Conservation (phyloP, 2,888 invertebrate genomes). For the Zaprionus obscuricornis region DNA sequence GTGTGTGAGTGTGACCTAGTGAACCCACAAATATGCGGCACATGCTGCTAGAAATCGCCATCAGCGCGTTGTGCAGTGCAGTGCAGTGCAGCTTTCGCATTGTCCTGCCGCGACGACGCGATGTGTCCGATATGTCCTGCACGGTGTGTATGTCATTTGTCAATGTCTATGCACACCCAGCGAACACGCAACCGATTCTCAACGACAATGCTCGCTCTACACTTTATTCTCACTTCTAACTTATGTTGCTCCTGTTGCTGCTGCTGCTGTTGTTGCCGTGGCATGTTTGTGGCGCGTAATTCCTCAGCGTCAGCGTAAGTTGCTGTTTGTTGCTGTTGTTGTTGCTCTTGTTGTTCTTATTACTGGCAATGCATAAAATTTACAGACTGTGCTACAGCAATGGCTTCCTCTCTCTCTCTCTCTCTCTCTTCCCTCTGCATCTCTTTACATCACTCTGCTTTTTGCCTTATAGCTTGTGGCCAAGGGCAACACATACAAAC, state of each 20-base stretch:
- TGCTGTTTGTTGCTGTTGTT: slow-evolving; percentile 5
- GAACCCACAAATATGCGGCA: slow-evolving; percentile 58
- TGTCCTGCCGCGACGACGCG: slow-evolving; percentile 40
- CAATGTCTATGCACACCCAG: slow-evolving; percentile 62
- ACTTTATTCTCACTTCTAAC: not conserved
- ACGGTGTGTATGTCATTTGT: slow-evolving; percentile 67
- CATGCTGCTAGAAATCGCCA: slow-evolving; percentile 45
- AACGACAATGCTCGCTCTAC: no score
- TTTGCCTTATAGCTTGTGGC: no score
- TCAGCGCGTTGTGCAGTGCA: slow-evolving; percentile 42
- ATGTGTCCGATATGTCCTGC: no score
- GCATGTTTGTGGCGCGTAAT: slow-evolving; percentile 70
- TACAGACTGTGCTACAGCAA: no score
- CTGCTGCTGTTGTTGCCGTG: slow-evolving; percentile 25
- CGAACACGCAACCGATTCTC: slow-evolving; percentile 68
- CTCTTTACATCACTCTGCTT: no score
- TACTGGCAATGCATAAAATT: slow-evolving; percentile 39
- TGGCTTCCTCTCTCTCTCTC: no score
- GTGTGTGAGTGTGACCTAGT: slow-evolving; percentile 52
- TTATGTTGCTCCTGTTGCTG: not conserved
- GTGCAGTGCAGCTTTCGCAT: slow-evolving; percentile 18
- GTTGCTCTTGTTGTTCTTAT: slow-evolving; percentile 16
- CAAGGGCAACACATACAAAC: no score
- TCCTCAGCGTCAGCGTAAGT: slow-evolving; percentile 46
- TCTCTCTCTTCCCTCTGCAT: no score